Evolutionary conservation across 2,113 vertebrate genomes (phyloP).

Genomic region (Leucopsar rothschildi): DNA sequence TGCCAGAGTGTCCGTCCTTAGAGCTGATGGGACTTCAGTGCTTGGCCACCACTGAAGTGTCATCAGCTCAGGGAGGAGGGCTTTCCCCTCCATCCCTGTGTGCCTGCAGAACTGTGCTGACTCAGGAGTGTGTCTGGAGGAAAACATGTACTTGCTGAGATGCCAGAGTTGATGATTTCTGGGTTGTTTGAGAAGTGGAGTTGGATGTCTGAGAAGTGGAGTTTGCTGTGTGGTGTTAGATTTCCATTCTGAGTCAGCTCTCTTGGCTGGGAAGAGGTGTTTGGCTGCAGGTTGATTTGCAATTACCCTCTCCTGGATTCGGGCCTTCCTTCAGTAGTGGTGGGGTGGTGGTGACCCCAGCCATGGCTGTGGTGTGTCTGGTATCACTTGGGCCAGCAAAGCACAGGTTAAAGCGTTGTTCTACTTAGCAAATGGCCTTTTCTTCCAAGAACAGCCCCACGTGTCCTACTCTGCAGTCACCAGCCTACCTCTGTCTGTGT

Average conservation of each 20-base stretch:
- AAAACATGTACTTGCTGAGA: not conserved
- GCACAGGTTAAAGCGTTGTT: not conserved
- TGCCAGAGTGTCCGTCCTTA: not conserved
- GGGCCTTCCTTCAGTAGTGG: not conserved
- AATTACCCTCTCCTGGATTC: not conserved
- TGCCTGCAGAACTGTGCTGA: not conserved
- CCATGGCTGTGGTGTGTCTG: not conserved
- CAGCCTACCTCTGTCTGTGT: not conserved
- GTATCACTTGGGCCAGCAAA: not conserved
- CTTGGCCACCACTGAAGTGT: not conserved
- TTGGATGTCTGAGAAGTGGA: not conserved
- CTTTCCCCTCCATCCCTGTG: not conserved
- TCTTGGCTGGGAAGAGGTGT: not conserved
- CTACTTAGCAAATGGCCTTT: not conserved
- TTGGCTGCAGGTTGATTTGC: not conserved
- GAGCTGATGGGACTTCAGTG: conserved; percentile 36
- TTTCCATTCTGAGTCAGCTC: conserved; percentile 5
- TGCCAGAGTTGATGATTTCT: not conserved
- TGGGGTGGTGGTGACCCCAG: not conserved
- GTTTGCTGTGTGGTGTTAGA: not conserved
- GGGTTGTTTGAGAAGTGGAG: not conserved
- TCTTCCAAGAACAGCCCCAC: not conserved
- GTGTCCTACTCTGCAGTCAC: not conserved
- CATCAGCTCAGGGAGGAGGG: not conserved
- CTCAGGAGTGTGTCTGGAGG: not conserved